Base-by-base conservation (phyloP, 2,888 invertebrate species). In the Synanthedon vespiformis region DNA sequence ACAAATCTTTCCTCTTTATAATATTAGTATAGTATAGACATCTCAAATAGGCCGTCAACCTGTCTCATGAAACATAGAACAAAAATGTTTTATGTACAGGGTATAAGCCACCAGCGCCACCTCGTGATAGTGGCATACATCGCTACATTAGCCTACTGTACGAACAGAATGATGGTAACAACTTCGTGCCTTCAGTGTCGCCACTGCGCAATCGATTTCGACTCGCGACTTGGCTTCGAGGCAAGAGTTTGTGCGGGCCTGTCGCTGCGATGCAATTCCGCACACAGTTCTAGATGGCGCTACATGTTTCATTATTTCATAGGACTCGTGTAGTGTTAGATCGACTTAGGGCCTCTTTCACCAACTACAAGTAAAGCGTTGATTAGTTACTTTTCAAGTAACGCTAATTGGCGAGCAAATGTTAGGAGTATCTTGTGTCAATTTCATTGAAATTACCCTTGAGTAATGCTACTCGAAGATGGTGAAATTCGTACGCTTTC, bases 31-130 rank as follows among this genome's bases (percentile, higher is more conserved):
- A n/a, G n/a, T n/a, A n/a, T n/a, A n/a, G n/a, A n/a, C n/a, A n/a
- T n/a, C n/a, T n/a, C 16, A 16, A 16, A 16, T 16, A 2, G 16
- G 16, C 18, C 18, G 18, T 18, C 18, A 18, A 3, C 18, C 18
- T 18, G 18, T 18, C 18, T 18, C 18, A 18, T 18, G 18, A 18
- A 22, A 5, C 6, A 27, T 27, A 27, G 27, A 27, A 27, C 27
- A 27, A 27, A 6, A 27, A 27, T 34, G 10, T 40, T 47, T 55
- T 40, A 49, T 48, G 51, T 58, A 5, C 58, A 88, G 88, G 74
- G 12, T 89, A 86, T 62, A 80, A 80, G 53, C 70, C 80, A 4
- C 88, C 88, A 68, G 61, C 78, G 70, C 88, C 89, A 67, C 80
- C 88, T 72, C 80, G 77, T 60, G 82, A 79, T 51, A 69, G 78